These are phyloP conservation scores for Atherinosoma microstoma DNA, from an alignment of 2,797 vertebrate genomes.

Conservation along the genomic window DNA sequence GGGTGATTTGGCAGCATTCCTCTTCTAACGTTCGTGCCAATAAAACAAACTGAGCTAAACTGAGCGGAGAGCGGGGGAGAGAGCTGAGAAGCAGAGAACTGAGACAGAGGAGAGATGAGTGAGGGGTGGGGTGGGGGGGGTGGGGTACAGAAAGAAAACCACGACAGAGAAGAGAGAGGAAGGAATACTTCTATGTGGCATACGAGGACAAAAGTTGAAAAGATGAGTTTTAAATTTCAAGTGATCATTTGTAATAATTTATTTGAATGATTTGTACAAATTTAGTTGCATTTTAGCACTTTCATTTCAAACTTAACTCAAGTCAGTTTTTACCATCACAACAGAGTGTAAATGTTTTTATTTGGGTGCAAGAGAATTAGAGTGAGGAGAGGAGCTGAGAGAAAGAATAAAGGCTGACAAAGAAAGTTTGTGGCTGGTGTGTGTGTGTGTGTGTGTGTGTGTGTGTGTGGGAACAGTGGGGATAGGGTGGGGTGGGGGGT, in stretches of 20 bases:
- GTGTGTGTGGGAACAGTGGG: not conserved
- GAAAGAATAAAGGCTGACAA: constrained; percentile 54
- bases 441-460: not conserved
- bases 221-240: not conserved
- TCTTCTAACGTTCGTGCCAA: constrained; percentile 71
- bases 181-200: constrained; percentile 6
- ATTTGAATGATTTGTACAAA: too few relatives aligned
- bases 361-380: constrained; percentile 7
- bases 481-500: not conserved
- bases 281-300: not conserved
- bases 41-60: constrained; percentile 61
- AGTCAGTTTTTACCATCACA: not conserved
- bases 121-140: constrained; percentile 9
- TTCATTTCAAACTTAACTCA: not conserved
- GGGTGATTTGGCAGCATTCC: constrained; percentile 63
- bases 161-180: constrained; percentile 21
- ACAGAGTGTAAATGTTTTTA: not conserved
- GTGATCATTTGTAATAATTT: not conserved
- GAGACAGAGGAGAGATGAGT: too few relatives aligned
- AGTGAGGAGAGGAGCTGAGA: constrained; percentile 8
- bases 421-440: constrained; percentile 35
- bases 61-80: constrained; percentile 21
- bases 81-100: constrained; percentile 11
- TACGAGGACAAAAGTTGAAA: constrained; percentile 9
- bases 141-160: constrained; percentile 11